Evolutionary conservation across 2,797 vertebrate species (phyloP).

Genomic region (Rhabdophis nuchalis): DNA sequence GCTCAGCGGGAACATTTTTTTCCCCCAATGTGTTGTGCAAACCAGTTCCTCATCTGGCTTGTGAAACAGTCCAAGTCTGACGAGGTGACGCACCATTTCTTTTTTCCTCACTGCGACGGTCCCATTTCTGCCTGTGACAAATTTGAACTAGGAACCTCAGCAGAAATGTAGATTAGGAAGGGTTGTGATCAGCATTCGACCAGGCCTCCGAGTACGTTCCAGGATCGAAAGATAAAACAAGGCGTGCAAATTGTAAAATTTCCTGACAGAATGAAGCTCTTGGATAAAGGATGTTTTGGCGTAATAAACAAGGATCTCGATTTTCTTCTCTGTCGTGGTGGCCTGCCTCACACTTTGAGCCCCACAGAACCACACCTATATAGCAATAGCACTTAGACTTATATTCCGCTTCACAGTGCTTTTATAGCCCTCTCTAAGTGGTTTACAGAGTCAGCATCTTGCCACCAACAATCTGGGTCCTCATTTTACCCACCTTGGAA

Average conservation of each 20-base stretch:
- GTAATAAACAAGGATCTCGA: background rate
- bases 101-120: background rate
- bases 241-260: background rate
- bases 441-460: no score
- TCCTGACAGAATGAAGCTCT: background rate
- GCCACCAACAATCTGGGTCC: no score
- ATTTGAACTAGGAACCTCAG: background rate
- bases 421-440: no score
- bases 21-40: background rate
- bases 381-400: no score
- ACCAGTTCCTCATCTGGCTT: background rate
- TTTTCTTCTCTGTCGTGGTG: background rate
- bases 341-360: background rate
- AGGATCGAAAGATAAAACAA: background rate
- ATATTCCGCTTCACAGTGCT: no score
- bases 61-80: background rate
- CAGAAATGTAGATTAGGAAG: background rate
- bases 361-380: background rate
- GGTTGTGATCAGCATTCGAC: background rate
- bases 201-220: background rate
- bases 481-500: no score
- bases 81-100: background rate
- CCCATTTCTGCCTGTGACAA: background rate
- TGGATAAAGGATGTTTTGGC: background rate
- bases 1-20: background rate